A percentile compares a stretch with the other conserved stretches of the same genome.
Conservation (phyloP, 2,797 vertebrate genomes). For the Poeciliopsis turneri region DNA sequence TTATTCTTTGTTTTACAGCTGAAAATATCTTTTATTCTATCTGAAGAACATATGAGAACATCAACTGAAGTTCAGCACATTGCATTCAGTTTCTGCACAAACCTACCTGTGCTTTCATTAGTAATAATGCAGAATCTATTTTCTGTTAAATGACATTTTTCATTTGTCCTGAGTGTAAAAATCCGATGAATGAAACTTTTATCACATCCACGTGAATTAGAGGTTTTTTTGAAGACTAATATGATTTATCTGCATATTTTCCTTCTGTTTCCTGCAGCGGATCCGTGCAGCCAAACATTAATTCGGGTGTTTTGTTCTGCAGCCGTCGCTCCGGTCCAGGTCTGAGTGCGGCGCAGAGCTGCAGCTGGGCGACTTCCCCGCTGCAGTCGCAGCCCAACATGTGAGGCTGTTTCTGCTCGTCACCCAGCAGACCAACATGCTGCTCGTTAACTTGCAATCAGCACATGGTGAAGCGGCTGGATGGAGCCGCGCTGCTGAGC, state of each 20-base stretch:
- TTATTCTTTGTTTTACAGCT: conserved; percentile 1
- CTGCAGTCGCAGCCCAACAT: conserved; percentile 48
- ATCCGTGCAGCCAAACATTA: not conserved
- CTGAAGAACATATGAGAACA: not conserved
- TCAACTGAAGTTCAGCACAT: not conserved
- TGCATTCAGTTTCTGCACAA: not conserved
- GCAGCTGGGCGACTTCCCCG: conserved; percentile 33
- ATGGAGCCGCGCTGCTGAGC: conserved; percentile 41
- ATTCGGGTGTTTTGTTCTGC: not conserved
- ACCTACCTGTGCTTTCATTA: not conserved
- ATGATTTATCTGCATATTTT: conserved; percentile 9
- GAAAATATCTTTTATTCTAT: not conserved
- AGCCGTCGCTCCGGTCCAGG: not conserved
- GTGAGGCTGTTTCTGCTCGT: conserved; percentile 62
- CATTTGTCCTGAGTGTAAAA: not conserved
- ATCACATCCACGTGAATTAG: not conserved
- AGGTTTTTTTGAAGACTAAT: not conserved
- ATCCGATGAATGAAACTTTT: conserved; percentile 11
- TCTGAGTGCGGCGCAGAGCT: conserved; percentile 32
- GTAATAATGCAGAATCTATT: not conserved
- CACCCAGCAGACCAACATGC: conserved; percentile 62
- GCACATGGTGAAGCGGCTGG: conserved; percentile 56
- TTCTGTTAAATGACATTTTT: not conserved
- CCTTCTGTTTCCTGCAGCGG: not conserved
- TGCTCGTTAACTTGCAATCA: conserved; percentile 79